A percentile compares a stretch with the other conserved stretches of the same genome.
These are phyloP conservation scores for Thelaira solivaga DNA, from an alignment of 2,888 invertebrate species.

Conservation along the genomic window DNA sequence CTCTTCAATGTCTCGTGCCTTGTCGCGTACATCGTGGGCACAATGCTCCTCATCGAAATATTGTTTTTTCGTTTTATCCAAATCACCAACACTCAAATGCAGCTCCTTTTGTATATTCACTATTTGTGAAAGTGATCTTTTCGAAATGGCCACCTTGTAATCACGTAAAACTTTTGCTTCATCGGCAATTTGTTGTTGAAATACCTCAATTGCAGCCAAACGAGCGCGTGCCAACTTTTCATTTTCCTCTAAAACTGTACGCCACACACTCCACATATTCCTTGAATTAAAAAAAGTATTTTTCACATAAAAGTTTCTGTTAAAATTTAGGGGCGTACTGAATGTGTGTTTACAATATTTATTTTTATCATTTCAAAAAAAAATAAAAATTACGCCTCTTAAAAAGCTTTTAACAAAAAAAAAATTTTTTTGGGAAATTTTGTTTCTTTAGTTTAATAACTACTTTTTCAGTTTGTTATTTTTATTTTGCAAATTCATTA, in stretches of 20 bases:
- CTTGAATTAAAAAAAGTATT: conserved; percentile 78
- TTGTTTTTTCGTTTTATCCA: conserved; percentile 95
- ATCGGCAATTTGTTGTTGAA: conserved; percentile 95
- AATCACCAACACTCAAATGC: conserved; percentile 89
- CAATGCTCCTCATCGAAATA: conserved; percentile 98
- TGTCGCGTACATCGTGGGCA: conserved; percentile 95
- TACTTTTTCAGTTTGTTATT: too few relatives aligned
- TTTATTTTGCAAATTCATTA: too few relatives aligned
- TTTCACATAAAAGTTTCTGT: not conserved
- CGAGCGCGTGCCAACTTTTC: conserved; percentile 94
- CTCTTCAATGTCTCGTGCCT: conserved; percentile 96
- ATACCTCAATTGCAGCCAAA: conserved; percentile 94
- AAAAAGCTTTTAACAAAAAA: too few relatives aligned
- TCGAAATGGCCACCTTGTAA: conserved; percentile 89
- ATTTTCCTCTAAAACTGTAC: conserved; percentile 95
- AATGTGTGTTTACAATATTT: too few relatives aligned
- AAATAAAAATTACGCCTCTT: too few relatives aligned
- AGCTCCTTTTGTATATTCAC: conserved; percentile 93
- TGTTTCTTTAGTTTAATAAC: too few relatives aligned
- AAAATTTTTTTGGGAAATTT: too few relatives aligned
- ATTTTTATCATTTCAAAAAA: too few relatives aligned
- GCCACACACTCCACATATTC: conserved; percentile 99
- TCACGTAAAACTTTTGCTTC: conserved; percentile 91
- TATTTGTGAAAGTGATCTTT: conserved; percentile 89
- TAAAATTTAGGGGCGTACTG: not conserved